Percentiles rank a stretch among this genome's conserved stretches.
These are phyloP conservation scores for Alsophila aescularia DNA, from an alignment of 2,888 invertebrate genomes.

Conservation along the genomic window DNA sequence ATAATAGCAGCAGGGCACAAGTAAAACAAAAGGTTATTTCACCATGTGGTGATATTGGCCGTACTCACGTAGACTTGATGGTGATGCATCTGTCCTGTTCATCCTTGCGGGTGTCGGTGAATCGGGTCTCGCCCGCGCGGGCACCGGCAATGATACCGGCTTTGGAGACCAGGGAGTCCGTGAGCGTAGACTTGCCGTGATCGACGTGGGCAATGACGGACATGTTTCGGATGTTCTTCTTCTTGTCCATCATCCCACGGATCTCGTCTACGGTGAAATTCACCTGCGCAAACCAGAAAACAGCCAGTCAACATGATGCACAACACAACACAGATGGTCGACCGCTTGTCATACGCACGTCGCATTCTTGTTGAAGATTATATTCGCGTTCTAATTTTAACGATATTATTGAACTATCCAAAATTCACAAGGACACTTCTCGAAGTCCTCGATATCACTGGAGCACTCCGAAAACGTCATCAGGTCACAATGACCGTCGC, in stretches of 20 bases:
- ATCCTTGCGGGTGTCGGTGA: conserved; percentile 99
- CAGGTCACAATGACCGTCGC: conserved; percentile 69
- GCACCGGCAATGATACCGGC: conserved; percentile 99
- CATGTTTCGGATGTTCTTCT: conserved; percentile 99
- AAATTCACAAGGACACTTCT: conserved; percentile 47
- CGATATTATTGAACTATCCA: background rate
- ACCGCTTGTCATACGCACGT: conserved; percentile 62
- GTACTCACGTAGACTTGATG: conserved; percentile 99
- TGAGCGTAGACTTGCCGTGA: conserved; percentile 99
- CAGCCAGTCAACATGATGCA: conserved; percentile 59
- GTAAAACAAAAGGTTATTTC: conserved; percentile 42
- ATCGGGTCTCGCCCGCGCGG: conserved; percentile 99
- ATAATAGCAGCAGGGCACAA: conserved; percentile 18
- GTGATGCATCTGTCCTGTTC: conserved; percentile 99
- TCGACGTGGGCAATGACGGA: conserved; percentile 99
- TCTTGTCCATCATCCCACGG: conserved; percentile 99
- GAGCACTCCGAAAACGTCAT: conserved; percentile 75
- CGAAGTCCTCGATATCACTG: conserved; percentile 53
- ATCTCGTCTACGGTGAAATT: conserved; percentile 99
- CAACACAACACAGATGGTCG: conserved; percentile 65
- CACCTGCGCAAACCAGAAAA: conserved; percentile 89
- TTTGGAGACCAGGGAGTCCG: conserved; percentile 99
- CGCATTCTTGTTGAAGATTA: conserved; percentile 44
- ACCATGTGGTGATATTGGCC: conserved; percentile 51
- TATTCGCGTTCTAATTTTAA: conserved; percentile 4